Percentiles rank a stretch among this genome's conserved stretches.
Evolutionary conservation across 1,140 invertebrate genomes (phyloP).

Genomic region (Lepidurus couesii): DNA sequence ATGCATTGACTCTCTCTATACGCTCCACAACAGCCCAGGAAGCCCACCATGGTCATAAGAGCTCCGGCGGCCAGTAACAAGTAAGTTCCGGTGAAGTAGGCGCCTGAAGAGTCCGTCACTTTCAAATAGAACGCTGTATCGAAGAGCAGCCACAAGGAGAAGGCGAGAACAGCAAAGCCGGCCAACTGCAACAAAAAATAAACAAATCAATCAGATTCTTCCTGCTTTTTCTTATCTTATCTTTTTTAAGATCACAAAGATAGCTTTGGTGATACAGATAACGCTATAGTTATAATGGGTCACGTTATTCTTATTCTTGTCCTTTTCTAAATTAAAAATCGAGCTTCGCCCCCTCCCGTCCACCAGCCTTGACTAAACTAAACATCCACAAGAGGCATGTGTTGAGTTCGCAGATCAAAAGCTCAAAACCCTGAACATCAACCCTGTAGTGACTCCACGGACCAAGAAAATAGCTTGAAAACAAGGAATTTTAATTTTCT

Average conservation of each 20-base stretch:
- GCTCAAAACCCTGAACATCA: neutral
- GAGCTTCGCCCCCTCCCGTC: neutral
- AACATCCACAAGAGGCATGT: neutral
- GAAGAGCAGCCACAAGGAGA: constrained; percentile 66
- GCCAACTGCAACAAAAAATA: constrained; percentile 57
- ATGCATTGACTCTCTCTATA: constrained; percentile 79
- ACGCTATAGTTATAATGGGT: no score
- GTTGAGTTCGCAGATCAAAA: neutral
- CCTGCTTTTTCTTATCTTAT: neutral
- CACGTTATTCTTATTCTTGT: neutral
- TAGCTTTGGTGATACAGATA: no score
- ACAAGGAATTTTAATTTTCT: neutral
- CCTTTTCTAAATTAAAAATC: neutral
- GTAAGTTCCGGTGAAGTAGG: constrained; percentile 64
- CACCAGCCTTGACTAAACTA: neutral
- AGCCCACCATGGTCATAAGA: constrained; percentile 74
- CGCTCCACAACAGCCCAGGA: constrained; percentile 86
- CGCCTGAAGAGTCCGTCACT: constrained; percentile 59
- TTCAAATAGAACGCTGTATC: constrained; percentile 59
- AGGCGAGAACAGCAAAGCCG: constrained; percentile 58
- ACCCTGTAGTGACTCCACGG: neutral
- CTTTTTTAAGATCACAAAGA: no score
- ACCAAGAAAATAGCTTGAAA: no score
- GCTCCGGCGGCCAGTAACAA: constrained; percentile 70
- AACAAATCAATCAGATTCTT: constrained; percentile 24